Conservation (phyloP, 2,797 vertebrate genomes). For the Gymnodraco acuticeps region DNA sequence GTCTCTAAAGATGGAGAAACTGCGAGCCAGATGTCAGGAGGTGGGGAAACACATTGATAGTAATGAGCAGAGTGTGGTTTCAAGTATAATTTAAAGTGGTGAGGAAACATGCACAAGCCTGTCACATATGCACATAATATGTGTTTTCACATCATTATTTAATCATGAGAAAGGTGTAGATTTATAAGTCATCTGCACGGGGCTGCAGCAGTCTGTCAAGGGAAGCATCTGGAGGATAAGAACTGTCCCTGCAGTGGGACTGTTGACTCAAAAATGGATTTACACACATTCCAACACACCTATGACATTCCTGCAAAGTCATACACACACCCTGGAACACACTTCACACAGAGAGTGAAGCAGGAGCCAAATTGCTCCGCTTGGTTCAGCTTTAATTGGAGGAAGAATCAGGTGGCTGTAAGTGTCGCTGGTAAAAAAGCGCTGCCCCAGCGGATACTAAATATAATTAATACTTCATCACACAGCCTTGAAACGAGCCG, state of each 20-base stretch:
- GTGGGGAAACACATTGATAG: neutral
- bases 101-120: conserved; percentile 1
- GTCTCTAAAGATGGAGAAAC: neutral
- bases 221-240: conserved; percentile 35
- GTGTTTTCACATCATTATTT: conserved; percentile 33
- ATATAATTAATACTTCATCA: conserved; percentile 77
- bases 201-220: conserved; percentile 35
- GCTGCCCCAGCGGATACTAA: conserved; percentile 57
- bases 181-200: conserved; percentile 52
- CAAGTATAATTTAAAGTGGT: conserved; percentile 13
- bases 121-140: conserved; percentile 24
- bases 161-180: conserved; percentile 42
- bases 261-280: conserved; percentile 57
- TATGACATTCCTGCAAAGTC: conserved; percentile 1
- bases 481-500: conserved; percentile 67
- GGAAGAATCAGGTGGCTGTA: conserved; percentile 71
- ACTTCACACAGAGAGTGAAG: conserved; percentile 48
- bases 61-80: conserved; percentile 14
- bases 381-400: conserved; percentile 73
- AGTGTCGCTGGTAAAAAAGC: conserved; percentile 65
- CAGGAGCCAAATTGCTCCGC: conserved; percentile 53
- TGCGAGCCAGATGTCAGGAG: neutral
- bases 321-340: conserved; percentile 12
- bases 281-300: conserved; percentile 36
- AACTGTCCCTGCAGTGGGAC: conserved; percentile 58